phyloP scores from a whole-genome alignment of 2,797 vertebrate genomes.

The Epinephelus awoara region DNA sequence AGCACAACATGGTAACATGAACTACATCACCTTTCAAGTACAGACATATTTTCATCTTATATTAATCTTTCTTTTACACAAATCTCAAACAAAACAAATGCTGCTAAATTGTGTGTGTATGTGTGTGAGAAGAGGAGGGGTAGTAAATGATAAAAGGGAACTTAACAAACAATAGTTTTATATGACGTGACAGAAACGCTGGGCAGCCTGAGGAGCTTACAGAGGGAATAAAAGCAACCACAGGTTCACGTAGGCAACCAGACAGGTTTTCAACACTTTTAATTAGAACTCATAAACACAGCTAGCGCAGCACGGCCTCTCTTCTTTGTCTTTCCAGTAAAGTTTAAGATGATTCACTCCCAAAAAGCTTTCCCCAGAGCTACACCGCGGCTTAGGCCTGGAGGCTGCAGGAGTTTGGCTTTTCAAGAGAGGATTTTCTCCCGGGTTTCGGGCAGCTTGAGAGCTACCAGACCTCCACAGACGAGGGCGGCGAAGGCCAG shows the following conservation, averaged over 20 bases:
- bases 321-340: constrained; percentile 36
- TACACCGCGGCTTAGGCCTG: constrained; percentile 45
- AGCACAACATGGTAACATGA: constrained; percentile 78
- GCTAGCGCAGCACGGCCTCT: constrained; percentile 42
- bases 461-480: constrained; percentile 93
- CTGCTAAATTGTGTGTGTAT: constrained; percentile 28
- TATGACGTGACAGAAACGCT: constrained; percentile 50
- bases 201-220: constrained; percentile 63
- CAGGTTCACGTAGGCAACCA: constrained; percentile 73
- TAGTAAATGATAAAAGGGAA: constrained; percentile 36
- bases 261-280: constrained; percentile 56
- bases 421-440: constrained; percentile 95
- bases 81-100: constrained; percentile 62
- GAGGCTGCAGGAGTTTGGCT: constrained; percentile 71
- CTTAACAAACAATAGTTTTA: constrained; percentile 59
- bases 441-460: constrained; percentile 96
- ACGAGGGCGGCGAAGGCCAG: constrained; percentile 94
- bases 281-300: constrained; percentile 52
- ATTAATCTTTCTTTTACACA: constrained; percentile 66
- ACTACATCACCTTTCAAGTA: constrained; percentile 74
- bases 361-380: constrained; percentile 14
- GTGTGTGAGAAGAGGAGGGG: constrained; percentile 17
- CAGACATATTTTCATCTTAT: constrained; percentile 63
- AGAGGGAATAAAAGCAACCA: constrained; percentile 63
- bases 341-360: constrained; percentile 40